A percentile compares a stretch with the other conserved stretches of the same genome.
phyloP scores from a whole-genome alignment of 2,888 invertebrate genomes.

The Lampropteryx suffumata region DNA sequence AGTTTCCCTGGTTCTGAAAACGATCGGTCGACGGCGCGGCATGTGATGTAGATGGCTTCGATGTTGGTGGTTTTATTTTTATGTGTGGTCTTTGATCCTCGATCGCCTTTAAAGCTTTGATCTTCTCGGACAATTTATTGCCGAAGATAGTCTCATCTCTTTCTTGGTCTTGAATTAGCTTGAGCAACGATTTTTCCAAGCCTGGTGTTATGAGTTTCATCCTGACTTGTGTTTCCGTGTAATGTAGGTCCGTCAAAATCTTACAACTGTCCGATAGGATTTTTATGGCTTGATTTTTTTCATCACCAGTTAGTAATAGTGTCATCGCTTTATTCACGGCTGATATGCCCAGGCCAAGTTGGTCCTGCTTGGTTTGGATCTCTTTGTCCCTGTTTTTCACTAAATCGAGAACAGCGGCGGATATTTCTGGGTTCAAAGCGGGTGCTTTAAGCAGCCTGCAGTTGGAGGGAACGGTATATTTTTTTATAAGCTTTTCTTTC shows the following conservation, averaged over 20 bases:
- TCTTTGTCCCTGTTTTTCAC: constrained; percentile 3
- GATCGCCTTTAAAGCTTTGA: too few species aligned
- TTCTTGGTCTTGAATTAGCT: constrained; percentile 22
- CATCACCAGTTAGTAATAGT: too few species aligned
- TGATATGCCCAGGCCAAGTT: constrained; percentile 19
- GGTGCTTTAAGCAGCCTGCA: not conserved
- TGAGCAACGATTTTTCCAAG: constrained; percentile 27
- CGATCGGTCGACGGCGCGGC: not conserved
- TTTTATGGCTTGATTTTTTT: too few species aligned
- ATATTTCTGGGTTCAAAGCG: not conserved
- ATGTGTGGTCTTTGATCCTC: too few species aligned
- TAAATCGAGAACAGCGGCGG: too few species aligned
- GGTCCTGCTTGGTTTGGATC: constrained; percentile 19
- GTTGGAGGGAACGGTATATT: not conserved
- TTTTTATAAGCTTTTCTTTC: too few species aligned
- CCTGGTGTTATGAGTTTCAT: constrained; percentile 23
- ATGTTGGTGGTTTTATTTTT: too few species aligned
- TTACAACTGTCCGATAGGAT: too few species aligned
- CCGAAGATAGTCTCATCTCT: constrained; percentile 33
- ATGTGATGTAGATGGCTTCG: too few species aligned
- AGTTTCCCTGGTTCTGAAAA: constrained; percentile 33
- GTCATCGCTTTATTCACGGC: constrained; percentile 19
- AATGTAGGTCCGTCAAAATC: constrained; percentile 23
- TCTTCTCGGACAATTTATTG: not conserved
- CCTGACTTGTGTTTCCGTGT: constrained; percentile 12